Evolutionary conservation across 2,797 vertebrate genomes (phyloP).

Genomic region (Macropodus opercularis): DNA sequence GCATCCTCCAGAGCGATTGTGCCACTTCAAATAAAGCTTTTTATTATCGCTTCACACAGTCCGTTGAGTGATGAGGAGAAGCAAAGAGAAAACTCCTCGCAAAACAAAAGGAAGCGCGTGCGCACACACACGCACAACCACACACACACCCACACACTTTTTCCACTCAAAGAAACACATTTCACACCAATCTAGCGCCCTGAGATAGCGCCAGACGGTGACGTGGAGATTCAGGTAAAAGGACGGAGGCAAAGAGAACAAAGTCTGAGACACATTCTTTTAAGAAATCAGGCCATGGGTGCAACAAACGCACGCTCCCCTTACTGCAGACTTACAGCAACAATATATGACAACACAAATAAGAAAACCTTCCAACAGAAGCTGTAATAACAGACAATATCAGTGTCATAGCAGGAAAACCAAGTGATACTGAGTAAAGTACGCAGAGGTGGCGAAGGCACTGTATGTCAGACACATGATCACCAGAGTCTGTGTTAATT

Average conservation of each 20-base stretch:
- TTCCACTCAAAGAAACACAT: slow-evolving; percentile 34
- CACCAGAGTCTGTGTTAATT: background rate
- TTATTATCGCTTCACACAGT: slow-evolving; percentile 10
- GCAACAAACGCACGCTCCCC: background rate
- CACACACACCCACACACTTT: background rate
- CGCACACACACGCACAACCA: slow-evolving; percentile 3
- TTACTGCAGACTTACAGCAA: background rate
- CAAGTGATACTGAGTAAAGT: background rate
- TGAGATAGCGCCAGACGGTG: slow-evolving; percentile 54
- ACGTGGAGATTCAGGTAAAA: background rate
- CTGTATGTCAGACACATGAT: slow-evolving; percentile 17
- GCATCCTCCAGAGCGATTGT: slow-evolving; percentile 4
- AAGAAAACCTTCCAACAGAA: background rate
- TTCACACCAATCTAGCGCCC: slow-evolving; percentile 74
- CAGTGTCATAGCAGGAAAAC: background rate
- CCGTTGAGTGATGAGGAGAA: background rate
- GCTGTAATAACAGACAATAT: background rate
- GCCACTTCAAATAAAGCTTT: slow-evolving; percentile 29
- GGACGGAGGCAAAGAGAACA: background rate
- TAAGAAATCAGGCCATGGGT: slow-evolving; percentile 19
- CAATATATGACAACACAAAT: too few relatives aligned
- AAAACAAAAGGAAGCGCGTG: background rate
- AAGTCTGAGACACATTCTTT: slow-evolving; percentile 9
- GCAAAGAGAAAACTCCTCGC: too few relatives aligned
- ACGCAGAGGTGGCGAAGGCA: background rate